Evolutionary conservation across 2,888 invertebrate genomes (phyloP), one percentile per base, ranked within the genome.

Genomic region (Orgyia antiqua): DNA sequence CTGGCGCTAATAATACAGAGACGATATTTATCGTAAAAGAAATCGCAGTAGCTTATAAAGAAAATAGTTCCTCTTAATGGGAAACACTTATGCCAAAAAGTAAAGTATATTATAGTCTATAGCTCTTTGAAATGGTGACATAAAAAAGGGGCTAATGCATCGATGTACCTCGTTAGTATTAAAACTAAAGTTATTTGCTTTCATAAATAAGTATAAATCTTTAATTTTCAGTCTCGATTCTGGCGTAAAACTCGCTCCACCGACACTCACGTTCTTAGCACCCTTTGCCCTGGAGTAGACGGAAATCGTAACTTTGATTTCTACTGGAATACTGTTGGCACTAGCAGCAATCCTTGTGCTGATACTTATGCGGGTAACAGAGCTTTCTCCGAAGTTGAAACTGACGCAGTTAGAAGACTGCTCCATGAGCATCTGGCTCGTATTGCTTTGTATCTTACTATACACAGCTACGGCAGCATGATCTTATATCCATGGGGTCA

Each of bases 221-320:
- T 4, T 4, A 23, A 23, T 4, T 68, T 68, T 12, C 54, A 91
- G 90, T 55, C 57, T 18, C 87, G 90, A n/a, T 71, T 92, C 44
- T 93, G 92, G 92, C 88, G 93, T 12, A 93, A 93, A 60, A 93
- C 91, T 0, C 87, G 92, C 0, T 88, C 89, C 0, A 84, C 82
- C 0, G 56, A 72, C 41, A 59, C 64, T 8, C 57, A 72, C 26
- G 1, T 20, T 0, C 56, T 60, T 6, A 45, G 70, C 2, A 9
- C 10, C 10, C 1, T 62, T 0, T 94, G 94, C 46, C 71, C 73
- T 2, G 94, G 94, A 8, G 90, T 90, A 0, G 94, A 95, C 57
- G 89, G 89, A 0, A 94, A 94, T 66, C 80, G 94, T 1, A 94
- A 95, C 73, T 95, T 90, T 52, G 92, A 88, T 31, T 89, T 89